phyloP scores from a whole-genome alignment of 2,797 vertebrate species.

The Falco berigora region DNA sequence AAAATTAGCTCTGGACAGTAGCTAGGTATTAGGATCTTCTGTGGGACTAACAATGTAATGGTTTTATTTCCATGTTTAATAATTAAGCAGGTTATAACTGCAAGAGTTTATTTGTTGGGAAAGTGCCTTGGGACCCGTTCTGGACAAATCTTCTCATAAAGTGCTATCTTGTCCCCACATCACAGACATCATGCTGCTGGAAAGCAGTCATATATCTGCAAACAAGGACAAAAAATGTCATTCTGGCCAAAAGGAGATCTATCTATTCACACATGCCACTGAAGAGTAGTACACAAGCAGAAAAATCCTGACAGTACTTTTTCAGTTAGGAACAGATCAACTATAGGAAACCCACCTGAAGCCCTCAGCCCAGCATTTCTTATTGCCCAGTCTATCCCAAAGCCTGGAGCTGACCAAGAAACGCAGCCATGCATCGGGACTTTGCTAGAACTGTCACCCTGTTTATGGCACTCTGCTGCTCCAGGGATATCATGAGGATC shows the following conservation, averaged over 20 bases:
- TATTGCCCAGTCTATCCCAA: not conserved
- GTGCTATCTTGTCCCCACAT: not conserved
- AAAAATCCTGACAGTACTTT: not conserved
- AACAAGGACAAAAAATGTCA: not conserved
- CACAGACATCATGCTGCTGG: not conserved
- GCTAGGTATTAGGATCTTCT: conserved; percentile 12
- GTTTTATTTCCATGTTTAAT: not conserved
- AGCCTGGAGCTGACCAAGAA: not conserved
- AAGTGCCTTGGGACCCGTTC: not conserved
- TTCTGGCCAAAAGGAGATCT: not conserved
- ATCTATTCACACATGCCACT: not conserved
- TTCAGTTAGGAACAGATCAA: not conserved
- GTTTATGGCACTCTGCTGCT: not conserved
- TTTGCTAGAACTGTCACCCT: not conserved
- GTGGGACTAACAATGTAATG: not conserved
- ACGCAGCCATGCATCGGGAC: not conserved
- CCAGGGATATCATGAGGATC: not conserved
- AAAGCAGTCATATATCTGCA: not conserved
- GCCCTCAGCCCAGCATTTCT: not conserved
- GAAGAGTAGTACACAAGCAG: not conserved
- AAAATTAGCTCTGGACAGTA: conserved; percentile 63
- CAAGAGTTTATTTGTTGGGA: not conserved
- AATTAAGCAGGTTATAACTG: conserved; percentile 1
- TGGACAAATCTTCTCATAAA: not conserved
- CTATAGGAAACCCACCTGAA: not conserved